phyloP scores from a whole-genome alignment of 2,113 vertebrate species.

The Megaceryle torquata region DNA sequence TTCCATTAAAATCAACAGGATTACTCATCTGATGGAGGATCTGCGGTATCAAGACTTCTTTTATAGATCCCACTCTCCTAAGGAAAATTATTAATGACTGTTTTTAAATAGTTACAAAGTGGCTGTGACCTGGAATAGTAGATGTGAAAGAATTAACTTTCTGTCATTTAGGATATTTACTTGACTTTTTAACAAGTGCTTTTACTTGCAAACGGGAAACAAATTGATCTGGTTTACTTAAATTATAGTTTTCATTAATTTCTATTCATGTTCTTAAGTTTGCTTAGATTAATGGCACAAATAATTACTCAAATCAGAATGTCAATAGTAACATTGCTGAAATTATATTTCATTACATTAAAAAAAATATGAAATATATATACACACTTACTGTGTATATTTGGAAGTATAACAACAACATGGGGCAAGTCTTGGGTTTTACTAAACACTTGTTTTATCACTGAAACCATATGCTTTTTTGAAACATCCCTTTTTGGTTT shows the following conservation, averaged over 20 bases:
- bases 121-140: neutral
- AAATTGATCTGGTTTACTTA: neutral
- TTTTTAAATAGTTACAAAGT: neutral
- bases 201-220: neutral
- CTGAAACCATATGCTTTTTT: neutral
- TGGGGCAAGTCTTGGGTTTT: neutral
- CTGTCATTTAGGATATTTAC: neutral
- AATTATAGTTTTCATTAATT: neutral
- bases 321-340: neutral
- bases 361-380: neutral
- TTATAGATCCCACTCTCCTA: neutral
- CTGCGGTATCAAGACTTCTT: neutral
- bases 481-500: neutral
- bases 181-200: neutral
- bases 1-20: slow-evolving; percentile 1
- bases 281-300: neutral
- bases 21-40: neutral
- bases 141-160: neutral
- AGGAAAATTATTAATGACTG: neutral
- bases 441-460: neutral
- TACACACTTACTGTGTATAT: neutral
- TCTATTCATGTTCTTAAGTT: neutral
- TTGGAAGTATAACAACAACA: neutral
- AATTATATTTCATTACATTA: neutral
- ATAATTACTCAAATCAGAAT: neutral